These are phyloP conservation scores for Pipistrellus pipistrellus DNA, from an alignment of 2,797 vertebrate species.

Conservation along the genomic window DNA sequence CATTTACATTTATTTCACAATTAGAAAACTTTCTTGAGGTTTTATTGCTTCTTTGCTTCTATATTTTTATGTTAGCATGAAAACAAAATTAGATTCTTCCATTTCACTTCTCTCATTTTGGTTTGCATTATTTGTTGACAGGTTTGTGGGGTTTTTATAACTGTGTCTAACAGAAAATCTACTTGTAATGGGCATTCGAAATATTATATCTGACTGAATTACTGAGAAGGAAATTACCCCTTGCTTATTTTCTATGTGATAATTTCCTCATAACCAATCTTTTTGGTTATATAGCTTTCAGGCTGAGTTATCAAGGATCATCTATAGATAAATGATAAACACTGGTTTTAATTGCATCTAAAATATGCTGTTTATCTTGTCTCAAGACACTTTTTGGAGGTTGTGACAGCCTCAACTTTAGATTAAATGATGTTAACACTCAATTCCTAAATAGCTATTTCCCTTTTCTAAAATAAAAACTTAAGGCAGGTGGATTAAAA, in stretches of 20 bases:
- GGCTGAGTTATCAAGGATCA: conserved; percentile 42
- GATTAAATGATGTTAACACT: not conserved
- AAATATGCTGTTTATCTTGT: conserved; percentile 53
- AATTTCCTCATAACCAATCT: conserved; percentile 53
- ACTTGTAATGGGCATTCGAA: conserved; percentile 7
- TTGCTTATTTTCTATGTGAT: conserved; percentile 31
- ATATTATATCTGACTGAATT: conserved; percentile 26
- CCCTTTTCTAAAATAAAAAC: conserved; percentile 32
- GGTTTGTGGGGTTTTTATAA: not conserved
- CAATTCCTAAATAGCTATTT: conserved; percentile 33
- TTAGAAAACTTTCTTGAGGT: conserved; percentile 29
- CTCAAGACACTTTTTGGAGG: conserved; percentile 21
- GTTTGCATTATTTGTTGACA: conserved; percentile 26
- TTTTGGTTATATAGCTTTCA: conserved; percentile 23
- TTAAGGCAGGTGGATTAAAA: conserved; percentile 34
- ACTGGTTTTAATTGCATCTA: conserved; percentile 35
- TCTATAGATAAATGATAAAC: conserved; percentile 39
- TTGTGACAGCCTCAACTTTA: not conserved
- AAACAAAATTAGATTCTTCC: conserved; percentile 58
- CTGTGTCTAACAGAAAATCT: conserved; percentile 56
- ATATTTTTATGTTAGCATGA: conserved; percentile 29
- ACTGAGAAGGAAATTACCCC: conserved; percentile 30
- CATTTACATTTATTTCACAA: conserved; percentile 46
- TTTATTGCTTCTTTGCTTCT: conserved; percentile 19
- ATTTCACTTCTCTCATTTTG: conserved; percentile 40